Evolutionary conservation across 2,113 vertebrate species (phyloP).

Genomic region (Eidolon helvum): DNA sequence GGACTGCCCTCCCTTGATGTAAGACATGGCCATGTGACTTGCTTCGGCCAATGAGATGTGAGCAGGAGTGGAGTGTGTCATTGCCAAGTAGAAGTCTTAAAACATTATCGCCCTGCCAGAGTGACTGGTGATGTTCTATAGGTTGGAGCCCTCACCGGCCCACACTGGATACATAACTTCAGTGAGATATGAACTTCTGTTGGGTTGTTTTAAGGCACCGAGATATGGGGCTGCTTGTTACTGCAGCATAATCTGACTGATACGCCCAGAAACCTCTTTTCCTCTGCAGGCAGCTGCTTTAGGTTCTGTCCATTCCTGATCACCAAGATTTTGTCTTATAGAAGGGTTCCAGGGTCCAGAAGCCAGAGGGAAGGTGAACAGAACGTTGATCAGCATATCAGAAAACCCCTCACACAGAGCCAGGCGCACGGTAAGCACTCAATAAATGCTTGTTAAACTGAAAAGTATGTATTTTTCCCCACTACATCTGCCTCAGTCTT

Average conservation of each 20-base stretch:
- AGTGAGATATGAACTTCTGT: not conserved
- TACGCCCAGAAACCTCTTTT: not conserved
- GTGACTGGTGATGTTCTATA: fast-evolving
- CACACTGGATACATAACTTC: fast-evolving
- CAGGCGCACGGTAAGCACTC: not conserved
- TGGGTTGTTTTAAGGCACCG: not conserved
- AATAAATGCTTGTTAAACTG: not conserved
- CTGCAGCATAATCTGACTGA: too few relatives aligned
- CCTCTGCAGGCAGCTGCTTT: not conserved
- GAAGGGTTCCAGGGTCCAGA: not conserved
- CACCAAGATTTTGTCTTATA: not conserved
- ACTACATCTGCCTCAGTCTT: not conserved
- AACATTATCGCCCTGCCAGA: too few relatives aligned
- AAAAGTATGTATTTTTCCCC: not conserved
- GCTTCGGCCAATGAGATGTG: not conserved
- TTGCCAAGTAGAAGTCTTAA: not conserved
- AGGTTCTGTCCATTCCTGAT: fast-evolving
- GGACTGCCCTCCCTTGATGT: not conserved
- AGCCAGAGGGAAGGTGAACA: not conserved
- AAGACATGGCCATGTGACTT: not conserved
- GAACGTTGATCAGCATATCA: not conserved
- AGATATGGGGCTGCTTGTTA: not conserved
- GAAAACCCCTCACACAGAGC: not conserved
- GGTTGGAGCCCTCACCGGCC: not conserved
- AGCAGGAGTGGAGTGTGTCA: not conserved